phyloP scores from a whole-genome alignment of 2,797 vertebrate genomes.

The Pristis pectinata region DNA sequence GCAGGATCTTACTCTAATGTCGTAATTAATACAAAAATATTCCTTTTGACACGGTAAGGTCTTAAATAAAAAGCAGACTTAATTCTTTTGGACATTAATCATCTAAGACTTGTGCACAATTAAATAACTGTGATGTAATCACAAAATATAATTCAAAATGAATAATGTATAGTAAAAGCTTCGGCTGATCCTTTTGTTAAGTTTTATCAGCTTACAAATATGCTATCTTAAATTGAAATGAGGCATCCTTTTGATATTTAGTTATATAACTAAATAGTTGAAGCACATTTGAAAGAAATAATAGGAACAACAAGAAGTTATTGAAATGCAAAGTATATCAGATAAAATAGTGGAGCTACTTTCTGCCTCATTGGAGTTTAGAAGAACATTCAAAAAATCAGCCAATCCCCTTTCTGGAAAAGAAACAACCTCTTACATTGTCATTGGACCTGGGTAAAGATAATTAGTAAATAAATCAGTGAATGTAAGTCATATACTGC shows the following conservation, averaged over 20 bases:
- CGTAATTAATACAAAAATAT: neutral
- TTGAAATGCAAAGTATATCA: neutral
- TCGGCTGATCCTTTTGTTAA: neutral
- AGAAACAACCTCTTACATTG: neutral
- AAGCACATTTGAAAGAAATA: neutral
- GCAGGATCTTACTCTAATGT: neutral
- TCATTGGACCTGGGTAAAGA: slow-evolving; percentile 2
- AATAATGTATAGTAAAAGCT: no score
- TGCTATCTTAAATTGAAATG: neutral
- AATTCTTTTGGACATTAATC: neutral
- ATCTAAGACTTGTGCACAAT: neutral
- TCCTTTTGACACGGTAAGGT: neutral
- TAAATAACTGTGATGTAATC: neutral
- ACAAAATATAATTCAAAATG: neutral
- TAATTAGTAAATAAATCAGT: slow-evolving; percentile 15
- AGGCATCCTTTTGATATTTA: neutral
- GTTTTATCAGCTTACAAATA: neutral
- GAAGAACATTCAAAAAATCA: neutral
- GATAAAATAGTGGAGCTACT: neutral
- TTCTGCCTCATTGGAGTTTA: neutral
- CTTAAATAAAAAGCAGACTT: neutral
- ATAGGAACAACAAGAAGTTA: neutral
- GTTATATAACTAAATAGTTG: neutral
- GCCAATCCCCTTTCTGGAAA: neutral
- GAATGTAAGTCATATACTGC: neutral